Percentiles rank a stretch among this genome's conserved stretches.
Conservation (phyloP, 2,113 vertebrate genomes). For the Chionis minor region DNA sequence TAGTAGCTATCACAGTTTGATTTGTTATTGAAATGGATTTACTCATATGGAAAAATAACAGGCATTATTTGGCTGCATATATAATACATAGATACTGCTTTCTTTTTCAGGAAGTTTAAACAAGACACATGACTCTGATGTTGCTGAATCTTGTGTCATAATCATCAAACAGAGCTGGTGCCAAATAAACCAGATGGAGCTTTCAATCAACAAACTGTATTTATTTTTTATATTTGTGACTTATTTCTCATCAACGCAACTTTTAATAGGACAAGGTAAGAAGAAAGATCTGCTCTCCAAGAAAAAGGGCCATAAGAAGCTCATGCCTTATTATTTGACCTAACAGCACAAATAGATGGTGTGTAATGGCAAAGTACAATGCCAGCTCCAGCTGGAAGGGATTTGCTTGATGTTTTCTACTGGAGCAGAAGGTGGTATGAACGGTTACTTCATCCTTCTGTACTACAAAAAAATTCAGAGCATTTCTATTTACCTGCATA, state of each 20-base stretch:
- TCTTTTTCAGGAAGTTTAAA: not conserved
- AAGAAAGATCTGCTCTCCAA: not conserved
- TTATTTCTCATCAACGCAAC: constrained; percentile 17
- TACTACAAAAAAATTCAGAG: not conserved
- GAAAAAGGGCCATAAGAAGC: not conserved
- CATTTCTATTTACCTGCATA: not conserved
- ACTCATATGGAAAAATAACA: not conserved
- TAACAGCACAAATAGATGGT: not conserved
- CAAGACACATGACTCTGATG: not conserved
- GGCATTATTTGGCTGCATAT: not conserved
- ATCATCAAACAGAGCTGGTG: not conserved
- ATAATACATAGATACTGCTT: not conserved
- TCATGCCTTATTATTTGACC: not conserved
- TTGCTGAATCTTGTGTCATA: not conserved
- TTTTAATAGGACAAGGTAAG: constrained; percentile 5
- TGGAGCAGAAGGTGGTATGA: not conserved
- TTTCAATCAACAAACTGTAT: constrained; percentile 30
- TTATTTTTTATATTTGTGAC: constrained; percentile 31
- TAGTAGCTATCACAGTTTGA: not conserved
- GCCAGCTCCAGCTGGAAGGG: not conserved
- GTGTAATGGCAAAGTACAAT: not conserved
- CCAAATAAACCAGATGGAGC: constrained; percentile 45
- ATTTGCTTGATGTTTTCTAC: not conserved
- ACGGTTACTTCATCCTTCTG: not conserved
- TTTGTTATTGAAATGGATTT: not conserved